Base-by-base conservation (phyloP, 2,888 invertebrate species). In the Caenorhabditis sp. region DNA sequence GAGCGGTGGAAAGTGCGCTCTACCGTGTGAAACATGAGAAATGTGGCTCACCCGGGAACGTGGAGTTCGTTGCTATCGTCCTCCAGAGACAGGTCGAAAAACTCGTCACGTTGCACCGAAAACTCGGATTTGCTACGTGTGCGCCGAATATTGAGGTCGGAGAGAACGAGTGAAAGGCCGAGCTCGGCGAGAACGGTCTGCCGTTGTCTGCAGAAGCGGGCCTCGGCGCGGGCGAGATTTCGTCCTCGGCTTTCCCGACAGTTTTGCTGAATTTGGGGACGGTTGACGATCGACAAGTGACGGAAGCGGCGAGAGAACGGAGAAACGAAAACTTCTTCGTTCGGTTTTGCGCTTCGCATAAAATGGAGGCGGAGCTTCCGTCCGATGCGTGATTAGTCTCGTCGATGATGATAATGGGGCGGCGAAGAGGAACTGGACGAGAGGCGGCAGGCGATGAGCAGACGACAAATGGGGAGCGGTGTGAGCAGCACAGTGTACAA, bases 51-150 rank as follows among this genome's bases (percentile, higher is more conserved):
- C 66, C 76, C 77, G 3, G 77, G 77, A n/a, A 77, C 71, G 13
- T 66, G 77, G 26, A 77, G 66, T 48, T 77, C 77, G 39, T 77
- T 71, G 32, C 30, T 32, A 52, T 70, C 70, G n/a, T 76, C 76
- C 20, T 56, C 61, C 17, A 53, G 45, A n/a, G 65, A 59, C 7
- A 77, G 24, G 37, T 77, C 71, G 26, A 46, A 65, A 37, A 77
- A 77, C 30, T 71, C 77, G 20, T 65, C 66, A 7, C 63, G 55
- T 20, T 65, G 52, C 11, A 59, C 53, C 24, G 70, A 50, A n/a
- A 70, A 45, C 24, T 70, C 76, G 5, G 50, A 37, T 27, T 70
- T 76, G 20, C 58, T 59, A 1, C 63, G 30, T 43, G 70, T 22
- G 9, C 68, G 62, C 52, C 76, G 63, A 70, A 76, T 76, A 26